phyloP scores from a whole-genome alignment of 2,888 invertebrate genomes.

The Eupithecia centaureata region DNA sequence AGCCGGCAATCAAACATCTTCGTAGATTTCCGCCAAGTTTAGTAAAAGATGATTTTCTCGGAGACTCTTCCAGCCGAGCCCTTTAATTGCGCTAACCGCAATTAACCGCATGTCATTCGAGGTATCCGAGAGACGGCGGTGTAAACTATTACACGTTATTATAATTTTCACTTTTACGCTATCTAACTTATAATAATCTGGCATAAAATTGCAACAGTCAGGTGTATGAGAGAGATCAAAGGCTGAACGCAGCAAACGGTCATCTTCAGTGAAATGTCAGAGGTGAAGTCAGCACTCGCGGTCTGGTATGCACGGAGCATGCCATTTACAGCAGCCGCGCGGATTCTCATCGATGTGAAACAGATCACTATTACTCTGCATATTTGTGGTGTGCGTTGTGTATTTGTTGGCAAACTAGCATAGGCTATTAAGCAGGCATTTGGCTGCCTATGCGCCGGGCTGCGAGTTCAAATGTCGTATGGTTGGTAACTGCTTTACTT shows the following conservation, averaged over 20 bases:
- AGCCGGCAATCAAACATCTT: not conserved
- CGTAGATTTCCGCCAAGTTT: slow-evolving; percentile 6
- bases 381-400: slow-evolving; percentile 29
- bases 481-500: slow-evolving; percentile 16
- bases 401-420: slow-evolving; percentile 31
- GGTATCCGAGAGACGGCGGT: slow-evolving; percentile 47
- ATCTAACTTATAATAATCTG: slow-evolving; percentile 65
- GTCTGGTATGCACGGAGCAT: slow-evolving; percentile 65
- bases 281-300: slow-evolving; percentile 58
- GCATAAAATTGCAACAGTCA: slow-evolving; percentile 72
- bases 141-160: slow-evolving; percentile 51
- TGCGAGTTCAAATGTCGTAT: slow-evolving; percentile 37
- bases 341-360: slow-evolving; percentile 49
- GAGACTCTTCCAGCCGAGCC: slow-evolving; percentile 44
- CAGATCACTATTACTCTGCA: slow-evolving; percentile 43
- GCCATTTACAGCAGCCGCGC: slow-evolving; percentile 49
- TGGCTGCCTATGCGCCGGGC: slow-evolving; percentile 23
- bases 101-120: slow-evolving; percentile 61
- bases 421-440: slow-evolving; percentile 36
- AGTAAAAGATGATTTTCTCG: slow-evolving; percentile 24
- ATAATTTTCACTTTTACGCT: slow-evolving; percentile 67
- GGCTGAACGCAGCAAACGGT: slow-evolving; percentile 68
- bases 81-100: slow-evolving; percentile 59
- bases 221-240: slow-evolving; percentile 69
- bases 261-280: slow-evolving; percentile 74